Conservation (phyloP, 35 echinoderm and acorn worm species). For the Ophioderma brevispina region DNA sequence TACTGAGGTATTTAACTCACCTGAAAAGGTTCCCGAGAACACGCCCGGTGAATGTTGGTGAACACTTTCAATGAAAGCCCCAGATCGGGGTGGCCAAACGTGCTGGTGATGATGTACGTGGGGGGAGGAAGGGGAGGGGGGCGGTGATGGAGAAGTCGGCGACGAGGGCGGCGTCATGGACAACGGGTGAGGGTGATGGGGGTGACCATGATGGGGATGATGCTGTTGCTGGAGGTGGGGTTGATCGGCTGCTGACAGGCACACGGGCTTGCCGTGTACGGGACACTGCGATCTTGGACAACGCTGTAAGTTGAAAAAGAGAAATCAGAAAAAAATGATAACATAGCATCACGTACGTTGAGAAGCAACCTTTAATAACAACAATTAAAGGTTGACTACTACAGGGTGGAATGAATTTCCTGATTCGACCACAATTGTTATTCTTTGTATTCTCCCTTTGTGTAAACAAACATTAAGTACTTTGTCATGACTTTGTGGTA, state of each 20-base stretch:
- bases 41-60: slow-evolving; percentile 61
- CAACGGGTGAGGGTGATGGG: slow-evolving; percentile 1
- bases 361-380: no score
- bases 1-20: no score
- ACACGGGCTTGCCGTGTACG: slow-evolving; percentile 32
- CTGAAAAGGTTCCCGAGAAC: slow-evolving; percentile 71
- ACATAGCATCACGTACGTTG: no score
- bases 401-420: no score
- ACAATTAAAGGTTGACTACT: no score
- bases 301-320: background rate
- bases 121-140: slow-evolving; percentile 20
- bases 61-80: slow-evolving; percentile 56
- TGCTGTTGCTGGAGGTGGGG: slow-evolving; percentile 3
- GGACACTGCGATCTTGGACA: slow-evolving; percentile 41
- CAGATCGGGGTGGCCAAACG: slow-evolving; percentile 18
- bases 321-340: background rate
- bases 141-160: background rate
- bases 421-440: no score
- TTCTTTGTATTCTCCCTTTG: no score
- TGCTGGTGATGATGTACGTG: background rate
- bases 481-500: no score
- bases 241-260: slow-evolving; percentile 10
- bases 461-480: no score
- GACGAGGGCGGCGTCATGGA: no score
- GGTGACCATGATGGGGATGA: slow-evolving; percentile 10